phyloP scores from a whole-genome alignment of 2,113 vertebrate genomes.

The Paramormyrops kingsleyae region DNA sequence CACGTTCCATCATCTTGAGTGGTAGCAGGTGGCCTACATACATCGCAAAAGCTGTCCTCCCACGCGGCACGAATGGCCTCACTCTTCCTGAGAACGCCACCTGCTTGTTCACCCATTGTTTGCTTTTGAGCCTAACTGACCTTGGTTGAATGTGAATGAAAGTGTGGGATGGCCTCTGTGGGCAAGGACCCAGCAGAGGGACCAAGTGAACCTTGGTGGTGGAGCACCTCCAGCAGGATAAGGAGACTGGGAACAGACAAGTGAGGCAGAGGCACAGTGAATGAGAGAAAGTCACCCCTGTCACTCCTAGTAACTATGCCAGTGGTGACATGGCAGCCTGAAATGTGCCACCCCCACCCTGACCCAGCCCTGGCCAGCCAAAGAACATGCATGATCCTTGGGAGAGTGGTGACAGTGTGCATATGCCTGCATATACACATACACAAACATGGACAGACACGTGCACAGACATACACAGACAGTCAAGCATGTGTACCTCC shows the following conservation, averaged over 20 bases:
- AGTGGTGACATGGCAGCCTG: too few species aligned
- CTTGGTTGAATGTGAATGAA: not conserved
- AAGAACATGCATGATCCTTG: too few species aligned
- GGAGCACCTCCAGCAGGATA: not conserved
- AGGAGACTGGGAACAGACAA: not conserved
- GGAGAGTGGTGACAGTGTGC: too few species aligned
- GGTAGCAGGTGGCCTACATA: not conserved
- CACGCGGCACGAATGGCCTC: not conserved
- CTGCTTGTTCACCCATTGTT: not conserved
- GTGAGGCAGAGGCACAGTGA: too few species aligned
- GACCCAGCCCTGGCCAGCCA: too few species aligned
- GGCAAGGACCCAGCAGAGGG: not conserved
- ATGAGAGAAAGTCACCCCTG: too few species aligned
- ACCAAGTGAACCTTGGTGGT: not conserved
- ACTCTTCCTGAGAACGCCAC: not conserved
- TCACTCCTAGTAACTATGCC: too few species aligned
- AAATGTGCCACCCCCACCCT: too few species aligned
- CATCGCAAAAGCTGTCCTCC: not conserved
- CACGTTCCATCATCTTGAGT: not conserved
- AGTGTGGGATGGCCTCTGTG: not conserved
- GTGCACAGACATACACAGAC: too few species aligned
- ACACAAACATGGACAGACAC: too few species aligned
- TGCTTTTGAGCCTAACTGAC: not conserved
- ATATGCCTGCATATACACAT: too few species aligned
- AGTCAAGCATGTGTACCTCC: too few species aligned